Conservation (phyloP, 2,113 vertebrate genomes). For the Chrysochloris asiatica region DNA sequence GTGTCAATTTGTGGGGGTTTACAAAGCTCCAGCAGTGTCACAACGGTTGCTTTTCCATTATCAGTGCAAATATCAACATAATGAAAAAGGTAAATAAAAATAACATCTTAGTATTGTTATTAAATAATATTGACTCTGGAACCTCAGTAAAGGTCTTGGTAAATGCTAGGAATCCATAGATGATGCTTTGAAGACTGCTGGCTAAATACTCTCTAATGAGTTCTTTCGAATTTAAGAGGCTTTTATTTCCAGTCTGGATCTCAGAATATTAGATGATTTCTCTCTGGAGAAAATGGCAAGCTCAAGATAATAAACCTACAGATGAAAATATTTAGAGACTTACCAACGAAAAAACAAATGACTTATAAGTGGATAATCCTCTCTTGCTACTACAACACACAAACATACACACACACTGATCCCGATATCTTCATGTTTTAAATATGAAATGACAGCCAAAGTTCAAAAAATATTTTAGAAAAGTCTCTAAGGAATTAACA, state of each 20-base stretch:
- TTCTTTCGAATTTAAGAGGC: background rate
- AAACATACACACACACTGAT: background rate
- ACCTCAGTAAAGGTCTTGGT: background rate
- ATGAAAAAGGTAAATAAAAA: background rate
- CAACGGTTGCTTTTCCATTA: background rate
- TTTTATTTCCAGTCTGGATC: background rate
- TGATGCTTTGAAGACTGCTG: background rate
- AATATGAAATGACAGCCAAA: conserved; percentile 29
- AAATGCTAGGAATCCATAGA: background rate
- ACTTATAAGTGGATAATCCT: background rate
- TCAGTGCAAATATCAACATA: background rate
- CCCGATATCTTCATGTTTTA: conserved; percentile 24
- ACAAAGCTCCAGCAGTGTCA: too few relatives aligned
- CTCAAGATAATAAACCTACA: background rate
- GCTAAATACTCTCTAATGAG: background rate
- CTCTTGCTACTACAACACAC: background rate
- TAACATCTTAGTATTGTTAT: background rate
- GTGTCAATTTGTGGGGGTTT: background rate
- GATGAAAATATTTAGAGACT: background rate
- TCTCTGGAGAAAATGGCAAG: background rate
- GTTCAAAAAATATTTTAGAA: background rate
- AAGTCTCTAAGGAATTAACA: background rate
- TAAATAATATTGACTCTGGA: background rate
- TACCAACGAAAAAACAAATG: background rate
- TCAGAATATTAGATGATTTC: background rate